phyloP scores from a whole-genome alignment of 1,140 invertebrate species.

The Drosophila nikananu region DNA sequence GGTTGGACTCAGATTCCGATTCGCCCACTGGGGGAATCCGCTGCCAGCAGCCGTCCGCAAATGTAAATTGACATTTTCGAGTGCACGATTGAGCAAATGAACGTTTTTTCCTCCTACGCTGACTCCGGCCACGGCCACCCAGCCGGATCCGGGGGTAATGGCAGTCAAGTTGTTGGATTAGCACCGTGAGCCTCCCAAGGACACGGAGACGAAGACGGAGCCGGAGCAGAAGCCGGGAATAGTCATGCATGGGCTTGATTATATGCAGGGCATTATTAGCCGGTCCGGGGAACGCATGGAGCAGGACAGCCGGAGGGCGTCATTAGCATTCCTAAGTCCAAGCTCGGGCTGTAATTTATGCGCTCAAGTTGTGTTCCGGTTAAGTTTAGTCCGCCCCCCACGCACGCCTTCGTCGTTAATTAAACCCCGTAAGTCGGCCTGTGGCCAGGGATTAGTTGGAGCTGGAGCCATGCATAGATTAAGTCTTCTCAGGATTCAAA shows the following conservation, averaged over 20 bases:
- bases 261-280: conserved; percentile 73
- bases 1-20: conserved; percentile 43
- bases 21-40: conserved; percentile 52
- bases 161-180: conserved; percentile 79
- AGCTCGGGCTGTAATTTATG: conserved; percentile 64
- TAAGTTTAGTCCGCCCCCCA: conserved; percentile 32
- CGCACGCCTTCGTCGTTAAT: conserved; percentile 43
- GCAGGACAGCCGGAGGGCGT: conserved; percentile 50
- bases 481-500: conserved; percentile 26
- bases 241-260: conserved; percentile 72
- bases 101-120: conserved; percentile 50
- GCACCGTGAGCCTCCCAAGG: conserved; percentile 55
- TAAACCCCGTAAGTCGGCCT: conserved; percentile 46
- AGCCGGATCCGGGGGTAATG: conserved; percentile 60
- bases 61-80: conserved; percentile 84
- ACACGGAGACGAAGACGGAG: background rate
- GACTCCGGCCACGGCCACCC: background rate
- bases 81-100: conserved; percentile 83
- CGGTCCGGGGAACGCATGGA: conserved; percentile 10
- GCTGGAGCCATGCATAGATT: conserved; percentile 24
- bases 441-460: conserved; percentile 42
- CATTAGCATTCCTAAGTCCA: conserved; percentile 63
- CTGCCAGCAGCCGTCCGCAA: conserved; percentile 63
- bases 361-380: conserved; percentile 41
- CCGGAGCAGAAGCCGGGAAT: background rate